Base-by-base conservation (phyloP, 2,888 invertebrate genomes). In the Drosophila rubida region DNA sequence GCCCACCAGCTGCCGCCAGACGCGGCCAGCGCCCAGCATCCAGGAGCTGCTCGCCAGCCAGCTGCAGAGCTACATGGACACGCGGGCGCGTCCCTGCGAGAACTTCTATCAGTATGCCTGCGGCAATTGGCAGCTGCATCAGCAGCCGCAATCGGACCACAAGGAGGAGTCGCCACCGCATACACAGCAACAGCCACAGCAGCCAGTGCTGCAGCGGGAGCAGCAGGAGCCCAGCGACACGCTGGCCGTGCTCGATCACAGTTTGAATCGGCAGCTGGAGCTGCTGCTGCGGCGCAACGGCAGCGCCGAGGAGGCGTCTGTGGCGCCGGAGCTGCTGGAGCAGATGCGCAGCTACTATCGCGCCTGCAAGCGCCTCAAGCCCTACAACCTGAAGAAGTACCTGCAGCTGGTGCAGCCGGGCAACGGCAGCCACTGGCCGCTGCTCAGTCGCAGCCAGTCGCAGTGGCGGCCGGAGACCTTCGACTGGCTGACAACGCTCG, bases 71-170 rank as follows among this genome's bases (percentile, higher is more conserved):
- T 90, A 87, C 45, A 90, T 90, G 89, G 90, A 90, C 46, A 80
- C 81, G 8, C 77, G 75, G 58, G 85, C 85, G 57, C 82, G 84
- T 30, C 91, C 90, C 45, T 91, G 90, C 46, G 91, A 90, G 49
- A 89, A 91, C 41, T 91, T 91, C 60, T 90, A 91, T 82, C 90
- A 91, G 70, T 91, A 89, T 57, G 90, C 91, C 57, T 91, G 90
- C 55, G 91, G 90, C 30, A 90, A 88, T 51, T 91, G 90, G 90
- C 87, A 89, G 49, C 80, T 90, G 27, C 81, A 83, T 45, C 90
- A 91, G 61, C 65, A 83, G 11, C 13, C 6, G 5, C 14, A 1
- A 14, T 7, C 13, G 6, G 32, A 32, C n/a, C 4, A 11, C 32
- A 32, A 32, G 46, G 48, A 59, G 37, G 32, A 39, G 5, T 30